These are phyloP conservation scores for Caenorhabditis sp. DNA, from an alignment of 2,888 invertebrate species.

Conservation along the genomic window DNA sequence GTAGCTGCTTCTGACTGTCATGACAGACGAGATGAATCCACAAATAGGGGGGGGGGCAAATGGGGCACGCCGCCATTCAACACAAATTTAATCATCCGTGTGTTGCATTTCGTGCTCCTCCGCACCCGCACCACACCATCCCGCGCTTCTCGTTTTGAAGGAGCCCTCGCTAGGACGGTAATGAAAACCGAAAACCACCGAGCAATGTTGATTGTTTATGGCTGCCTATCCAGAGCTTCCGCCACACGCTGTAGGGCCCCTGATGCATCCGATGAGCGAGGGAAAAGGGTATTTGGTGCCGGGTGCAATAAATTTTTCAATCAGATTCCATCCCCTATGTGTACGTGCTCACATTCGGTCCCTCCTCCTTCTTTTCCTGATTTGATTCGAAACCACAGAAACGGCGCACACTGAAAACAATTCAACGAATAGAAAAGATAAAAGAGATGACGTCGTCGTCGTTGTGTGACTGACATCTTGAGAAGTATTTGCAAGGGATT, in stretches of 20 bases:
- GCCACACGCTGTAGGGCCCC: constrained; percentile 10
- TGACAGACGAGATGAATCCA: constrained; percentile 28
- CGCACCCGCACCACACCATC: constrained; percentile 19
- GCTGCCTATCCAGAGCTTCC: constrained; percentile 29
- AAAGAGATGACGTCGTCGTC: constrained; percentile 16
- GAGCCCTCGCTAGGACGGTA: constrained; percentile 41
- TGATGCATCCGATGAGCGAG: background rate
- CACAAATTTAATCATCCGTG: constrained; percentile 55
- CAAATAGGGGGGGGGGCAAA: constrained; percentile 39
- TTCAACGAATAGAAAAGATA: constrained; percentile 9
- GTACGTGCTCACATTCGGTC: background rate
- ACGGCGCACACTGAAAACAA: background rate
- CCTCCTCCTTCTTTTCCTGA: constrained; percentile 12
- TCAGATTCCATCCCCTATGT: constrained; percentile 30
- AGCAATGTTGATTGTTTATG: constrained; percentile 55
- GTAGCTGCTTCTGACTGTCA: constrained; percentile 40
- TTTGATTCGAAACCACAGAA: constrained; percentile 10
- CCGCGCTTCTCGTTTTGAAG: constrained; percentile 33
- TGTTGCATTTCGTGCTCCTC: constrained; percentile 39
- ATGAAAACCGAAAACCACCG: constrained; percentile 38
- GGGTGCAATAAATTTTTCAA: constrained; percentile 44
- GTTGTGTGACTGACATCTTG: constrained; percentile 23
- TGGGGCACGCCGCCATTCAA: constrained; percentile 30
- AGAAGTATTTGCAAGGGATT: constrained; percentile 30
- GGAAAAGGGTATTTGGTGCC: constrained; percentile 3